Evolutionary conservation across 1,140 invertebrate species (phyloP), one percentile per base, ranked within the genome.

Genomic region (Hestina assimilis): DNA sequence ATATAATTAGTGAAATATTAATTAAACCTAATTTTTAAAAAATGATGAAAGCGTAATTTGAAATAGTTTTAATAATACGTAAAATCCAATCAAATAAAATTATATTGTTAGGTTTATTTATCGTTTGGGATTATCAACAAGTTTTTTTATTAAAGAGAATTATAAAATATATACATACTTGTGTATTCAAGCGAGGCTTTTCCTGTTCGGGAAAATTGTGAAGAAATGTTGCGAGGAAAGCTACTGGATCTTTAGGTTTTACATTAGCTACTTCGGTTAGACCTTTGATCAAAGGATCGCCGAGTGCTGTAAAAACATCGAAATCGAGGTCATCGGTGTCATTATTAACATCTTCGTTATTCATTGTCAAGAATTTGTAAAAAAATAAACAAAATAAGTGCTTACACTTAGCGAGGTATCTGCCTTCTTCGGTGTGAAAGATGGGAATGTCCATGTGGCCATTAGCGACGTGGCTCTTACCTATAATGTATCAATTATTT

Each of bases 261-360:
- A 92, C 92, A 55, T 94, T 93, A 38, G 94, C 95, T 33, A 97
- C 94, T 90, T 96, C 94, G 14, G 95, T 95, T 47, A 97, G 86
- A 59, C 95, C 95, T 91, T 94, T 95, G 51, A 96, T 94, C 48
- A 97, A 89, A 35, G 95, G 95, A 90, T 96, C 95, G 33, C 95
- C 95, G 17, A 97, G 89, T 63, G 94, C 95, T 95, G 84, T 66
- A 89, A 90, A 81, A 75, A 89, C 70, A 80, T 35, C 45, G 29
- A 69, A 71, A 50, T 89, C 73, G 56, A 69, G 41, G 40, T 88
- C 66, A 84, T 70, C 62, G 26, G 60, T 61, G n/a, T 42, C 41
- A 24, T 58, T 56, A 35, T 57, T 58, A 52, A 46, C 41, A 59
- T 47, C 52, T 59, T 29, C 19, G 9, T 2, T 50, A 26, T 72